Evolutionary conservation across 92 coral and sea anemone species (phyloP), one percentile per base, ranked within the genome.

Genomic region (Palythoa grandiflora): DNA sequence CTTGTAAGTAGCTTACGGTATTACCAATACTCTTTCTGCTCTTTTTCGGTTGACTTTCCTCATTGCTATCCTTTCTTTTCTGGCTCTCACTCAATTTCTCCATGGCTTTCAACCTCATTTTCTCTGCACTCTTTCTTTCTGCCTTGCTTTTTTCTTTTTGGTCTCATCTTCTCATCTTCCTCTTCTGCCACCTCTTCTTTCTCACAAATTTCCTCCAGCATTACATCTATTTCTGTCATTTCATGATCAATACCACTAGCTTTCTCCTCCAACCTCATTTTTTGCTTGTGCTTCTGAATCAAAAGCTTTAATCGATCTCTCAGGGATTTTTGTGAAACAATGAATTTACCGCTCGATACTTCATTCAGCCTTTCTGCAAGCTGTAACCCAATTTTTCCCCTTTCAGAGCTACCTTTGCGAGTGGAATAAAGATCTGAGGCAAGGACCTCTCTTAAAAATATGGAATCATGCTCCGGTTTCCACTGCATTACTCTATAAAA

Each of bases 41-140:
- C 73, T 84, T 84, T 84, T 84, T 84, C 17, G 87, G 78, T 17
- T 20, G 87, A 89, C 48, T 51, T 63, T 89, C 88, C 73, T 80
- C 66, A 55, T 66, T 80, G 68, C 79, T 80, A 52, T 72, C 83
- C 57, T 88, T 40, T 72, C 91, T 89, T 78, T 89, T 89, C 84
- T 83, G 40, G 71, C 88, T 89, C 88, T 89, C 91, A 83, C 88
- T 83, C 73, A 73, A 73, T 75, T 55, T 83, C 83, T 89, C 91
- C 88, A 84, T 83, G 79, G 91, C 84, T 83, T 75, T 89, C 60
- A 83, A 78, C 83, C 88, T 89, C 88, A 89, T 89, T 84, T 84
- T 84, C 87, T 39, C 78, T 38, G 68, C 87, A 68, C 75, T 70
- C 39, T 70, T 47, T 70, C 15, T 70, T 70, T 70, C 75, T 70